Evolutionary conservation across 92 coral and sea anemone species (phyloP).

Genomic region (Umimayanthus kanabou): DNA sequence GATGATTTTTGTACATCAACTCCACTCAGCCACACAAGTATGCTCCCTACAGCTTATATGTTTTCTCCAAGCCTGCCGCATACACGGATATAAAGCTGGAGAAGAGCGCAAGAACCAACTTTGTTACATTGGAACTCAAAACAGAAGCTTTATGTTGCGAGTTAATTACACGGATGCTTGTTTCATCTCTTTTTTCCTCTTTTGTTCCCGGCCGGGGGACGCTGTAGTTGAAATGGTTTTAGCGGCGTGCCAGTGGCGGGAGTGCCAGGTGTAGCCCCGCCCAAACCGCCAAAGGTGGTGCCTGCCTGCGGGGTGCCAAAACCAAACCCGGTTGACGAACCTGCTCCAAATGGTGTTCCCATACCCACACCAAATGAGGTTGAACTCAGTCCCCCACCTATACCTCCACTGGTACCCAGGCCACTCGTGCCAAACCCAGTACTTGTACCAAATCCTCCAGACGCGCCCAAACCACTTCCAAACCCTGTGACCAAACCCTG

Average conservation of each 20-base stretch:
- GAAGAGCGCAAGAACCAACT: not conserved
- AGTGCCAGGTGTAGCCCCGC: constrained; percentile 36
- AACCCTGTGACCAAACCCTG: constrained; percentile 24
- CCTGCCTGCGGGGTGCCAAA: constrained; percentile 69
- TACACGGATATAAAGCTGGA: not conserved
- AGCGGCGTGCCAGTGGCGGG: constrained; percentile 66
- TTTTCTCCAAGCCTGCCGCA: not conserved
- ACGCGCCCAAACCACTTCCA: constrained; percentile 18
- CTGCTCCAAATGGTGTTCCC: constrained; percentile 55
- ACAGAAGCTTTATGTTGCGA: not conserved
- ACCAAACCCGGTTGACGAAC: constrained; percentile 59
- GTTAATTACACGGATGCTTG: not conserved
- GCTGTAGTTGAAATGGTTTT: constrained; percentile 82
- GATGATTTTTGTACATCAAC: not conserved
- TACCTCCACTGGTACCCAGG: constrained; percentile 37
- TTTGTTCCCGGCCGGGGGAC: constrained; percentile 92
- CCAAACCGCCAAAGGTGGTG: constrained; percentile 59
- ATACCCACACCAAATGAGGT: constrained; percentile 46
- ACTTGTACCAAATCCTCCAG: constrained; percentile 58
- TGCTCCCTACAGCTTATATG: not conserved
- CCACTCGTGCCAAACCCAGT: constrained; percentile 64
- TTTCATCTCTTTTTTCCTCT: constrained; percentile 85
- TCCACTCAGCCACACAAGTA: not conserved
- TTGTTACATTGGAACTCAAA: not conserved
- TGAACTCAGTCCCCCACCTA: constrained; percentile 70